Conservation (phyloP, 2,113 vertebrate genomes). For the Calonectris borealis region DNA sequence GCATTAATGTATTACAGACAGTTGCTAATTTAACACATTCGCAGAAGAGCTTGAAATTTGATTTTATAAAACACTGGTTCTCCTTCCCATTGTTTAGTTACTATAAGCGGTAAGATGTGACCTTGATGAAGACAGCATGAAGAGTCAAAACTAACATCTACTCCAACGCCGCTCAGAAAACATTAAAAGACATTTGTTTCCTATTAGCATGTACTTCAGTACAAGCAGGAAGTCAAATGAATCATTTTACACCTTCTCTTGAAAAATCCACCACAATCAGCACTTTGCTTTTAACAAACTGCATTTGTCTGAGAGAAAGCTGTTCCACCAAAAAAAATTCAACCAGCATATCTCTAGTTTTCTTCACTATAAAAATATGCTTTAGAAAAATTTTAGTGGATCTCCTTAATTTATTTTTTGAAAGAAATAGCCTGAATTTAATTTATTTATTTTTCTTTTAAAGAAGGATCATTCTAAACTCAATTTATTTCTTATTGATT, state of each 20-base stretch:
- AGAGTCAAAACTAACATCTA: background rate
- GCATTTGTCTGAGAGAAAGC: background rate
- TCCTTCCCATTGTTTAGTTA: background rate
- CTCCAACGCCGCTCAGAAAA: background rate
- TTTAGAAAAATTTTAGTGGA: background rate
- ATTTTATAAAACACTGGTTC: background rate
- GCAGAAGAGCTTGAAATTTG: background rate
- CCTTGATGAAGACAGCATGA: background rate
- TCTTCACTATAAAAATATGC: background rate
- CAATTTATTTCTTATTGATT: background rate
- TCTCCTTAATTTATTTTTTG: background rate
- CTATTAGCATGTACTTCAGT: background rate
- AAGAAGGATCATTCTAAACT: background rate
- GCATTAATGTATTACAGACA: background rate
- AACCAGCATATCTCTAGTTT: background rate
- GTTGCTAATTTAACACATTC: background rate
- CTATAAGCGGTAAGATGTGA: background rate
- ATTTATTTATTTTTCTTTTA: background rate
- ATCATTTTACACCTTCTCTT: background rate
- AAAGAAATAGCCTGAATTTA: background rate
- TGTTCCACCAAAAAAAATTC: fast-evolving
- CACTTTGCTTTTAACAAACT: background rate
- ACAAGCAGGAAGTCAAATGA: background rate
- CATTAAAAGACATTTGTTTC: background rate
- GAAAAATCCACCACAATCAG: background rate